A percentile compares a stretch with the other conserved stretches of the same genome.
These are phyloP conservation scores for Circaetus cinerascens DNA, from an alignment of 2,113 vertebrate genomes.

Conservation along the genomic window DNA sequence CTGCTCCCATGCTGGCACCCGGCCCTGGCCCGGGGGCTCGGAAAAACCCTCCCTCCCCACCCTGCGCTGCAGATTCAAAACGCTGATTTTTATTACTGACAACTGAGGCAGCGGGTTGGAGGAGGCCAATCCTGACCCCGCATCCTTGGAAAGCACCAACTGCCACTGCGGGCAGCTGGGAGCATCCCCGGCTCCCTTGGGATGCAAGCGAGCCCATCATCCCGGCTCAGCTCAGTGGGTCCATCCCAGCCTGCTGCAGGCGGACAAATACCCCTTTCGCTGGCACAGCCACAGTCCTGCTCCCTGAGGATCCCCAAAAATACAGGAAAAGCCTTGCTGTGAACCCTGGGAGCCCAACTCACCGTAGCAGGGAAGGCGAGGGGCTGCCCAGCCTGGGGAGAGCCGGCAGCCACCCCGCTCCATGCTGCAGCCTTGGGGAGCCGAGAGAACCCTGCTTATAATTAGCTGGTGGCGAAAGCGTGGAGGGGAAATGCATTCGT, in stretches of 20 bases:
- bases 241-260: background rate
- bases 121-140: background rate
- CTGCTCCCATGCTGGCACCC: background rate
- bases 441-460: background rate
- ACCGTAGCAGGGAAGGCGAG: rapidly evolving
- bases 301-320: background rate
- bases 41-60: background rate
- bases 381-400: background rate
- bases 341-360: background rate
- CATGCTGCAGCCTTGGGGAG: background rate
- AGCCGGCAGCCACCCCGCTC: rapidly evolving
- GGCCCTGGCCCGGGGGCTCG: background rate
- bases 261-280: background rate
- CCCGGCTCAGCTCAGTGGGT: rapidly evolving
- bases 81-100: background rate
- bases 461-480: background rate
- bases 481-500: rapidly evolving
- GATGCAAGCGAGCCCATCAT: rapidly evolving
- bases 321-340: background rate
- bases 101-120: rapidly evolving
- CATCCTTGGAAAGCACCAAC: background rate
- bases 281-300: background rate
- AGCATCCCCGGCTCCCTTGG: rapidly evolving
- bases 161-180: background rate
- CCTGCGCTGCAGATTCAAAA: rapidly evolving